Conservation (phyloP, 2,113 vertebrate genomes). For the Coregonus clupeaformis region DNA sequence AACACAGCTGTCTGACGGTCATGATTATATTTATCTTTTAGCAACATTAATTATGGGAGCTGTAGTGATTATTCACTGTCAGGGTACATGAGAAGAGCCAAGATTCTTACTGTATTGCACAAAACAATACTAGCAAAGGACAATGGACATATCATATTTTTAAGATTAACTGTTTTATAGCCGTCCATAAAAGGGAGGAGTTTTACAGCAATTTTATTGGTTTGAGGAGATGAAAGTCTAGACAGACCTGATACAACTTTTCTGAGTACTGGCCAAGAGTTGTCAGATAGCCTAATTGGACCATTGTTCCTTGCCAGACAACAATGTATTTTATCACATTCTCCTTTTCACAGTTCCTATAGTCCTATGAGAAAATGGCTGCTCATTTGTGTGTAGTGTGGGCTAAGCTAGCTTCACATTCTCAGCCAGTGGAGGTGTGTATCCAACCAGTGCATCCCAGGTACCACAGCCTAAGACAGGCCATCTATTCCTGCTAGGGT, state of each 20-base stretch:
- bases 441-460: conserved; percentile 39
- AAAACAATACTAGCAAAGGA: conserved; percentile 28
- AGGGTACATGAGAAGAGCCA: conserved; percentile 24
- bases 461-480: conserved; percentile 31
- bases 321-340: not conserved
- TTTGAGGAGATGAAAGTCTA: conserved; percentile 36
- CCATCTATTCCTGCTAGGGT: too few relatives aligned
- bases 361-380: conserved; percentile 27
- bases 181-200: not conserved
- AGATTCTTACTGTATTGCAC: conserved; percentile 19
- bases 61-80: conserved; percentile 4
- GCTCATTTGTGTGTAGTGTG: conserved; percentile 22
- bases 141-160: conserved; percentile 29
- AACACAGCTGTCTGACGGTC: conserved; percentile 11
- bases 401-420: not conserved
- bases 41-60: not conserved
- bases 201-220: conserved; percentile 2
- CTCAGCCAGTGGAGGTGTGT: not conserved
- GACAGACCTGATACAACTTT: conserved; percentile 28
- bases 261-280: conserved; percentile 23
- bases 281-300: conserved; percentile 54
- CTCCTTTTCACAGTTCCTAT: not conserved
- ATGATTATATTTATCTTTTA: not conserved
- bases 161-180: conserved; percentile 35
- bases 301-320: conserved; percentile 37